Evolutionary conservation across 1,140 invertebrate species (phyloP).

Genomic region (Ceratina japonica): DNA sequence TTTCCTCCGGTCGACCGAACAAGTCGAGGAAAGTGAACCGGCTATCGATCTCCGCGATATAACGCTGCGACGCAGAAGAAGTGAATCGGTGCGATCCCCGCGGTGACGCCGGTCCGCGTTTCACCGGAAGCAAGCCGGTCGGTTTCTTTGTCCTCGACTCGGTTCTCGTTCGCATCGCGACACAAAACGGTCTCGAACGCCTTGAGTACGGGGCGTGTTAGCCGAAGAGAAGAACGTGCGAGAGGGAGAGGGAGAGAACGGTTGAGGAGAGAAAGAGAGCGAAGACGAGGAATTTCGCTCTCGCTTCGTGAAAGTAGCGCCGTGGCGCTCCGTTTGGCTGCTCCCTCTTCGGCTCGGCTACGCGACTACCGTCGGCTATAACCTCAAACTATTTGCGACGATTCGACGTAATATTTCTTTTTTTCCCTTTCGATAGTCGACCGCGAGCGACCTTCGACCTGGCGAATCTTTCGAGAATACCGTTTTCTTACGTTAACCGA

Average conservation of each 20-base stretch:
- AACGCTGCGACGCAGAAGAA: slow-evolving; percentile 66
- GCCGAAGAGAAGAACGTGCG: background rate
- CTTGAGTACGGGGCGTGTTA: slow-evolving; percentile 44
- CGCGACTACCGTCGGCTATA: slow-evolving; percentile 45
- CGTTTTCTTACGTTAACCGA: background rate
- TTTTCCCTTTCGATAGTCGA: background rate
- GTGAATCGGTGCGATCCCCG: slow-evolving; percentile 27
- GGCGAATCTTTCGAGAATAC: background rate
- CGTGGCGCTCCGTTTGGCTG: slow-evolving; percentile 56
- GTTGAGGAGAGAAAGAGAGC: slow-evolving; percentile 6
- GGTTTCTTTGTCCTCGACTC: slow-evolving; percentile 39
- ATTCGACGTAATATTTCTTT: slow-evolving; percentile 12
- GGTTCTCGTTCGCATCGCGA: slow-evolving; percentile 31
- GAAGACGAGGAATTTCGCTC: slow-evolving; percentile 57
- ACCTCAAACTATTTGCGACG: slow-evolving; percentile 59
- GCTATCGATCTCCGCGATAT: slow-evolving; percentile 66
- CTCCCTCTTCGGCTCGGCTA: slow-evolving; percentile 25
- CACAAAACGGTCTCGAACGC: slow-evolving; percentile 14
- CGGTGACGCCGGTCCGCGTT: slow-evolving; percentile 50
- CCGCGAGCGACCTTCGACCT: slow-evolving; percentile 21
- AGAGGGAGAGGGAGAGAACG: background rate
- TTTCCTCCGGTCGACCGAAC: background rate
- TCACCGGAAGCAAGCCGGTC: slow-evolving; percentile 22
- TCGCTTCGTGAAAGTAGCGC: slow-evolving; percentile 64
- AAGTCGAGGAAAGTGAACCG: slow-evolving; percentile 3